Base-by-base conservation (phyloP, 2,113 vertebrate species). In the Xiphophorus hellerii region DNA sequence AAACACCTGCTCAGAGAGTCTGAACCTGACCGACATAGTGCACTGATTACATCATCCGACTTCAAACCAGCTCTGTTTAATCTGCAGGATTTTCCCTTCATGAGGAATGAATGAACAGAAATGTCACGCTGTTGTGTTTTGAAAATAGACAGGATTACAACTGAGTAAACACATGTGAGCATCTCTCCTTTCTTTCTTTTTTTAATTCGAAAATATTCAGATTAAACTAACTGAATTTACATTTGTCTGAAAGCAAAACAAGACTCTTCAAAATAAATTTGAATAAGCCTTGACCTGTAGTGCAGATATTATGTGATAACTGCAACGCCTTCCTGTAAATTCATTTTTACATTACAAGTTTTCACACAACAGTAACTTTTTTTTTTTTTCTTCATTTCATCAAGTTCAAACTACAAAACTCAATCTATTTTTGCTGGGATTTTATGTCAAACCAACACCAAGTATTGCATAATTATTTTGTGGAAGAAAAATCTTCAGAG, bases 1-100 rank as follows among this genome's bases (percentile, higher is more conserved):
- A 86, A 87, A 88, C 86, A 89, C 64, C 69, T 76, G 86, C 73
- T 82, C 62, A 9, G 69, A 76, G 71, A 81, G 70, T 84, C 80
- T 78, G 37, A 85, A 73, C 63, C 80, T 68, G 65, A 73, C 66
- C 65, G 72, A 74, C 79, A 80, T 81, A 73, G 71, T 83, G 72
- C 73, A 75, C 71, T 15, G 73, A 80, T 90, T 60, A 76, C 74
- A 80, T 87, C 76, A 84, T 70, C 64, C n/a, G 5, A 14, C 74
- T 73, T 76, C 20, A 78, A 69, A 80, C 77, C 28, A 35, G 5
- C 14, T 66, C 30, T 48, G 20, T 37, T 69, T n/a, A 71, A 69
- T 15, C 76, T 67, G 54, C 28, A 28, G 69, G 27, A 22, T 60
- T 71, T 29, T 69, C 67, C 67, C 65, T 76, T 66, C 65, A 63